Evolutionary conservation across 2,888 invertebrate genomes (phyloP).

Genomic region (Tethea ocularis): DNA sequence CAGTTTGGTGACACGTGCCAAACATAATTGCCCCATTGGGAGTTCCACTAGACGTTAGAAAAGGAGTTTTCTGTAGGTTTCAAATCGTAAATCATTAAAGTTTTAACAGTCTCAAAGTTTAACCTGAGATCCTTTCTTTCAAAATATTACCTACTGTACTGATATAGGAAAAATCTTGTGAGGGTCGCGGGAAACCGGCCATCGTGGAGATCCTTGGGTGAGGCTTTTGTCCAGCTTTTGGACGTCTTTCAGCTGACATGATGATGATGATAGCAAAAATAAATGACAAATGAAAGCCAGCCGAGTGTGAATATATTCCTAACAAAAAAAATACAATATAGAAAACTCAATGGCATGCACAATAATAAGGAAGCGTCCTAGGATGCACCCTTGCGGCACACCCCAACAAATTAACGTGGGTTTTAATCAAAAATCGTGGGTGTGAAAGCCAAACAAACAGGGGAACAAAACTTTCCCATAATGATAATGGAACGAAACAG

Average conservation of each 20-base stretch:
- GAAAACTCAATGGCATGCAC: slow-evolving; percentile 28
- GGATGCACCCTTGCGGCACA: slow-evolving; percentile 73
- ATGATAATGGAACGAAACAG: slow-evolving; percentile 76
- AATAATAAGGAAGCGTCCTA: slow-evolving; percentile 61
- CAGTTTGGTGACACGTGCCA: neutral
- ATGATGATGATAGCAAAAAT: too few species aligned
- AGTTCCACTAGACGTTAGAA: neutral
- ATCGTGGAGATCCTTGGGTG: too few species aligned
- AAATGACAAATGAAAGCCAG: slow-evolving; percentile 11
- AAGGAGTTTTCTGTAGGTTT: neutral
- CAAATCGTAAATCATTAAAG: neutral
- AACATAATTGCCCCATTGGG: neutral
- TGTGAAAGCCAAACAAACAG: slow-evolving; percentile 79
- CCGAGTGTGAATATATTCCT: slow-evolving; percentile 26
- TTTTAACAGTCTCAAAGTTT: too few species aligned
- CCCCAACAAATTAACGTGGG: slow-evolving; percentile 67
- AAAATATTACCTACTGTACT: too few species aligned
- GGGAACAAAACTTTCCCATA: slow-evolving; percentile 77
- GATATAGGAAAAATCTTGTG: too few species aligned
- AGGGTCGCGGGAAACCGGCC: too few species aligned
- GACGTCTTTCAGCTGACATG: too few species aligned
- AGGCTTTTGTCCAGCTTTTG: too few species aligned
- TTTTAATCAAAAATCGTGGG: slow-evolving; percentile 80
- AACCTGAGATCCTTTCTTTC: too few species aligned
- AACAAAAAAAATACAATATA: slow-evolving; percentile 37